phyloP scores from a whole-genome alignment of 2,797 vertebrate genomes.

The Hemitrygon akajei region DNA sequence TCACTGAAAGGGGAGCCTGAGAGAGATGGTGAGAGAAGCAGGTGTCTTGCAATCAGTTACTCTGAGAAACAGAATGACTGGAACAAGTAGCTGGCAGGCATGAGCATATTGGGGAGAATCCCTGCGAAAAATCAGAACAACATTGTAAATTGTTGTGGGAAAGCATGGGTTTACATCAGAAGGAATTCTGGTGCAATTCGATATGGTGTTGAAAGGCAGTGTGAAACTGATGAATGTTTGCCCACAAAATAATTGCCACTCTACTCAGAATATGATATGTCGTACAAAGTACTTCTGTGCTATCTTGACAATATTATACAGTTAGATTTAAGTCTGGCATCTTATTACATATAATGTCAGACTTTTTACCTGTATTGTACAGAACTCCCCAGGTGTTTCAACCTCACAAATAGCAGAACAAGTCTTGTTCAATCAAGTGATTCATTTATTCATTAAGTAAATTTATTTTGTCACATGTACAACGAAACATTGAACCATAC shows the following conservation, averaged over 20 bases:
- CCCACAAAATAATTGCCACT: background rate
- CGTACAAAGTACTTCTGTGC: background rate
- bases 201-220: background rate
- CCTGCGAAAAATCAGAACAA: background rate
- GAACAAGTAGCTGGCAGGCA: background rate
- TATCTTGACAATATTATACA: background rate
- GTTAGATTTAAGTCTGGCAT: background rate
- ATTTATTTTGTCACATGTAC: too few species aligned
- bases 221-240: background rate
- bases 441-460: too few species aligned
- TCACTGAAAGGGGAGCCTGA: background rate
- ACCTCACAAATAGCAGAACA: too few species aligned
- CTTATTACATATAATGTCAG: background rate
- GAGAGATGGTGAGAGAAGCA: background rate
- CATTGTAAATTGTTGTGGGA: background rate
- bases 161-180: background rate
- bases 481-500: too few species aligned
- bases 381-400: too few species aligned
- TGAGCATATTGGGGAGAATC: background rate
- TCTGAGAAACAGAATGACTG: background rate
- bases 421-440: too few species aligned
- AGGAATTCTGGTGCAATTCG: conserved; percentile 24
- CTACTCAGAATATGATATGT: background rate
- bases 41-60: conserved; percentile 14
- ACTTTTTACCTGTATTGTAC: too few species aligned